Evolutionary conservation across 1,140 invertebrate genomes (phyloP).

Genomic region (Trichonephila clavipes): DNA sequence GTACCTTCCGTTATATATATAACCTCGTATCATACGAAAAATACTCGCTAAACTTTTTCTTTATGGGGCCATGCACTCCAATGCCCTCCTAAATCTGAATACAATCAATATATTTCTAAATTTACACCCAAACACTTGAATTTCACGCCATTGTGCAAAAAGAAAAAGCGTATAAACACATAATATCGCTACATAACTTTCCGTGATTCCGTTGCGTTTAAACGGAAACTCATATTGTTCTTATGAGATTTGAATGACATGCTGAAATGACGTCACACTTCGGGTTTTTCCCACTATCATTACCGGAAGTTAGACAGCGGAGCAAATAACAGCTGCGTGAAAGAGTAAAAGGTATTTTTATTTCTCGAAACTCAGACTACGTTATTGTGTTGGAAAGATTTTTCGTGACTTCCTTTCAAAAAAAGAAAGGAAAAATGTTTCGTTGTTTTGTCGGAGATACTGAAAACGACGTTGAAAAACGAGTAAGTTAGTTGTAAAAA

Average conservation of each 20-base stretch:
- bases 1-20: too few relatives aligned
- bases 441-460: not conserved
- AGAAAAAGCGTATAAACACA: too few relatives aligned
- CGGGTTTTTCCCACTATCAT: not conserved
- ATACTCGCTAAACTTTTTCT: too few relatives aligned
- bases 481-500: slow-evolving; percentile 13
- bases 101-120: too few relatives aligned
- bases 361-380: not conserved
- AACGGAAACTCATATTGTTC: slow-evolving; percentile 1
- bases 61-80: too few relatives aligned
- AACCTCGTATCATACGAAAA: too few relatives aligned
- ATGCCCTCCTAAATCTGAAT: too few relatives aligned
- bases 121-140: too few relatives aligned
- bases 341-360: slow-evolving; percentile 15
- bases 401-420: not conserved
- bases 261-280: not conserved
- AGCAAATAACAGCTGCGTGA: not conserved
- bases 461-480: not conserved
- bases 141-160: too few relatives aligned
- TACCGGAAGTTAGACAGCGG: not conserved
- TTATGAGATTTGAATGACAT: not conserved
- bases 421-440: too few relatives aligned
- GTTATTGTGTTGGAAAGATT: not conserved
- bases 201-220: not conserved
- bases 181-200: too few relatives aligned